phyloP scores from a whole-genome alignment of 2,113 vertebrate genomes.

The Mustelus asterias region DNA sequence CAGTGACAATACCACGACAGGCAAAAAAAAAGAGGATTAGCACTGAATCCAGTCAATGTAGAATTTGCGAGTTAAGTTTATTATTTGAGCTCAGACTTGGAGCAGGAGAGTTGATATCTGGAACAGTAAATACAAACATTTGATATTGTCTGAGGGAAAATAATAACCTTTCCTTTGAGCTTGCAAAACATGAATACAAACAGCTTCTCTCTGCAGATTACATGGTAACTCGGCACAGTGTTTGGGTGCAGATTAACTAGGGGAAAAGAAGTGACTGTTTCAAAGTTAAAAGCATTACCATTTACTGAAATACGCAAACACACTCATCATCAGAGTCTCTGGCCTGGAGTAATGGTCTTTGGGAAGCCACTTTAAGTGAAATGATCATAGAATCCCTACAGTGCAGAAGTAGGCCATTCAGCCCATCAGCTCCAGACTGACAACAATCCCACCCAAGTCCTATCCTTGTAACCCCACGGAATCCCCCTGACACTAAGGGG shows the following conservation, averaged over 20 bases:
- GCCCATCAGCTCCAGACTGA: too few relatives aligned
- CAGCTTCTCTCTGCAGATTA: not conserved
- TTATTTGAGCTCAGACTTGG: not conserved
- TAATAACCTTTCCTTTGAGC: not conserved
- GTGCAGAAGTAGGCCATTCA: too few relatives aligned
- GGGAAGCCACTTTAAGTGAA: not conserved
- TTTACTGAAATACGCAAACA: not conserved
- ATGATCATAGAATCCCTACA: too few relatives aligned
- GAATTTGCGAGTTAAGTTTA: not conserved
- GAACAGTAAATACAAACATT: not conserved
- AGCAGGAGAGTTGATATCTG: not conserved
- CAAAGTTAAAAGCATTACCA: not conserved
- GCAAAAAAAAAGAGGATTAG: not conserved
- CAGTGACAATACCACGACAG: too few relatives aligned
- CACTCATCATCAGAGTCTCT: not conserved
- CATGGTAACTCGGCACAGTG: not conserved
- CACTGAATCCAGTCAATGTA: not conserved
- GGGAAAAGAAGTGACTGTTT: not conserved
- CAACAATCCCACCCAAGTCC: too few relatives aligned
- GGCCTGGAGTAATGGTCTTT: not conserved
- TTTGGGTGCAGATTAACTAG: not conserved
- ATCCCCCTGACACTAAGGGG: too few relatives aligned
- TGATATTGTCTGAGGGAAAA: not conserved
- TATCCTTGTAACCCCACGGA: too few relatives aligned
- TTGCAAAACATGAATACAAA: not conserved